phyloP scores from a whole-genome alignment of 2,797 vertebrate genomes.

The Oreonectes daqikongensis region DNA sequence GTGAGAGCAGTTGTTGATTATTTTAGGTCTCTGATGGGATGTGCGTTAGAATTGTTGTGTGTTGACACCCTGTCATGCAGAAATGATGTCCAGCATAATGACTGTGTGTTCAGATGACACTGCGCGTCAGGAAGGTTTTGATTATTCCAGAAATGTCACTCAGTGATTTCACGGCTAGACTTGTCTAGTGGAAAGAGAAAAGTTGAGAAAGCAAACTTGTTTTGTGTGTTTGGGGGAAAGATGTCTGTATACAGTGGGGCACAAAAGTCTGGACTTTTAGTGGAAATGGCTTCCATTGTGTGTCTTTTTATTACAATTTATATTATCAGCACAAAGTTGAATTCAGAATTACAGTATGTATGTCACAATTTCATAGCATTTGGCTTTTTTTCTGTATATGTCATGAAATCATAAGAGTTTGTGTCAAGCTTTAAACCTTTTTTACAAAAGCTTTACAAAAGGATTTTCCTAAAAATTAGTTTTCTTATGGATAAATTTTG shows the following conservation, averaged over 20 bases:
- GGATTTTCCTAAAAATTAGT: no score
- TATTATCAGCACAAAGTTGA: no score
- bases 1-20: constrained; percentile 42
- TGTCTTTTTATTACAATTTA: background rate
- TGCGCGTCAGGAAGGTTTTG: constrained; percentile 11
- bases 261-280: background rate
- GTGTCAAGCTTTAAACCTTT: no score
- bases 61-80: constrained; percentile 45
- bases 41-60: constrained; percentile 24
- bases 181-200: constrained; percentile 6
- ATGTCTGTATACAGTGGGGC: background rate
- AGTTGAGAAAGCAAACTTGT: constrained; percentile 23
- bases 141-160: constrained; percentile 39
- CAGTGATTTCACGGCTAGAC: constrained; percentile 12
- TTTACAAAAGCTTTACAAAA: no score
- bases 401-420: no score
- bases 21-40: constrained; percentile 30
- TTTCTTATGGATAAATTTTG: no score
- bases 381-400: no score
- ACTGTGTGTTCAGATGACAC: constrained; percentile 30
- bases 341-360: no score
- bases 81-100: constrained; percentile 37
- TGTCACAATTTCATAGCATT: no score
- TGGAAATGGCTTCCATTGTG: background rate
- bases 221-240: background rate